A percentile compares a stretch with the other conserved stretches of the same genome.
phyloP scores from a whole-genome alignment of 1,140 invertebrate species.

The Camponotus floridanus region DNA sequence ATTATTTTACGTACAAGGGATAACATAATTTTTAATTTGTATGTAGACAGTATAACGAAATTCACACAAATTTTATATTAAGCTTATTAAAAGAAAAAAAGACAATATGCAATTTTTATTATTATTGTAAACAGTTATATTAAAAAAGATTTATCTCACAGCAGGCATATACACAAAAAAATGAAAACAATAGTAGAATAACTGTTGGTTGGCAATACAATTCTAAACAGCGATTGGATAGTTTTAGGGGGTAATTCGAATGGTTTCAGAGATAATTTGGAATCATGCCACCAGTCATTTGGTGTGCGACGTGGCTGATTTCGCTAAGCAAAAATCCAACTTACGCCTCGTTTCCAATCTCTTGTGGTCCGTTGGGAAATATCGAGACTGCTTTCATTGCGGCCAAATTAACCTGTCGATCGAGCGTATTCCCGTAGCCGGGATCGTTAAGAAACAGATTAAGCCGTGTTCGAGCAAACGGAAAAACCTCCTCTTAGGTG shows the following conservation, averaged over 20 bases:
- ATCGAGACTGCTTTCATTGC: constrained; percentile 74
- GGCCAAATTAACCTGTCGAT: constrained; percentile 81
- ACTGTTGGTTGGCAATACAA: background rate
- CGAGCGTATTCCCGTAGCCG: constrained; percentile 76
- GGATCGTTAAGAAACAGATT: constrained; percentile 80
- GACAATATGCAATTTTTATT: background rate
- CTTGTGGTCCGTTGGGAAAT: constrained; percentile 73
- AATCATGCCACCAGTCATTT: constrained; percentile 82
- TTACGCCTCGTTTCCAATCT: constrained; percentile 69
- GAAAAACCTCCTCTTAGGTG: constrained; percentile 19
- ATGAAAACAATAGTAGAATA: background rate
- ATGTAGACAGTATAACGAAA: background rate
- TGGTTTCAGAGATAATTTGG: constrained; percentile 76
- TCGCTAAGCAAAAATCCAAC: constrained; percentile 79
- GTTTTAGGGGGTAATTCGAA: too few species aligned
- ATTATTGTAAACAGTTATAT: background rate
- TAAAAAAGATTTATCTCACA: constrained; percentile 1
- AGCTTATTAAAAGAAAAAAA: background rate
- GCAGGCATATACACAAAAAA: background rate
- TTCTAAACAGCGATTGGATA: too few species aligned
- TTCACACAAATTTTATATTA: background rate
- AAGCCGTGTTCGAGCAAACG: constrained; percentile 25
- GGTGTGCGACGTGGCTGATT: constrained; percentile 77
- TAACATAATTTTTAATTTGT: background rate
- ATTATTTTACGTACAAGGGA: constrained; percentile 25